Evolutionary conservation across 2,113 vertebrate genomes (phyloP).

Genomic region (Pedetes capensis): DNA sequence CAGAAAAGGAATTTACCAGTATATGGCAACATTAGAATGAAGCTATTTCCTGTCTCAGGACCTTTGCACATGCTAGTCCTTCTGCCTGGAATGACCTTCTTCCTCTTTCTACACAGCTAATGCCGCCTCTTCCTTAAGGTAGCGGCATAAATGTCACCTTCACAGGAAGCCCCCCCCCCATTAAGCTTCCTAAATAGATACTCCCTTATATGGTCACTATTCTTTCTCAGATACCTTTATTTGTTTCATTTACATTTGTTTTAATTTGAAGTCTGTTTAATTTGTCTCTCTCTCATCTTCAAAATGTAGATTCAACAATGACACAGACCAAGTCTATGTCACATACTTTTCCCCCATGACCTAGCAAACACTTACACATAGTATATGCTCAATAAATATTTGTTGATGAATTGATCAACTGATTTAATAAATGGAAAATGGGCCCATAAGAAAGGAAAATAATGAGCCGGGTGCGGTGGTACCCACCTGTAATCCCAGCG

Average conservation of each 20-base stretch:
- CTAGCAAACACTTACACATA: neutral
- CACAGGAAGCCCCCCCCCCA: neutral
- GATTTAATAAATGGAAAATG: neutral
- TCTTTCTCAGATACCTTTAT: neutral
- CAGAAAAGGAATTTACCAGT: neutral
- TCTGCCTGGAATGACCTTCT: neutral
- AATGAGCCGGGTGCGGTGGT: too few relatives aligned
- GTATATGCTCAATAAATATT: neutral
- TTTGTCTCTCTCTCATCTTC: neutral
- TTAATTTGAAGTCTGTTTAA: neutral
- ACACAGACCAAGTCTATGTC: neutral
- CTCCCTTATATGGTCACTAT: neutral
- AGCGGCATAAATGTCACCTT: neutral
- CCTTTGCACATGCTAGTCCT: neutral
- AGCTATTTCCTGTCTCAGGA: neutral
- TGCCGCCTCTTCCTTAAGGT: neutral
- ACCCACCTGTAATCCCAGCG: too few relatives aligned
- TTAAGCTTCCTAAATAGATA: neutral
- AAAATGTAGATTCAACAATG: neutral
- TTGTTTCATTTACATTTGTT: neutral
- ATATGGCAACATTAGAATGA: neutral
- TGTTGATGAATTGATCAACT: neutral
- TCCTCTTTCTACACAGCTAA: neutral
- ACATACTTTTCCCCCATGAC: neutral
- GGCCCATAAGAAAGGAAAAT: neutral